phyloP scores from a whole-genome alignment of 2,888 invertebrate genomes.

The Amphipyra berbera region DNA sequence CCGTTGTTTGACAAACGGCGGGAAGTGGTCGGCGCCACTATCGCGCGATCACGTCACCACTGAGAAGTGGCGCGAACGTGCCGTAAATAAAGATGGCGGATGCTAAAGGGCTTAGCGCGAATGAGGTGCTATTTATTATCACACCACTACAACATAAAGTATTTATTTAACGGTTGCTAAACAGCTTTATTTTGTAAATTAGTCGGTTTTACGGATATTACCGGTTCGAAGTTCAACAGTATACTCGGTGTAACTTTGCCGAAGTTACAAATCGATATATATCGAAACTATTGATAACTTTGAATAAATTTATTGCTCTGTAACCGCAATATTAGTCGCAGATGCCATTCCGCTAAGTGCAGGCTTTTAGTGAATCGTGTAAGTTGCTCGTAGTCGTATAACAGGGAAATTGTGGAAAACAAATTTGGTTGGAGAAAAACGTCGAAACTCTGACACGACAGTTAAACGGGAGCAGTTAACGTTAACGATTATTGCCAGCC shows the following conservation, averaged over 20 bases:
- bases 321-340: conserved; percentile 27
- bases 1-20: conserved; percentile 83
- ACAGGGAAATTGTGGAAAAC: conserved; percentile 67
- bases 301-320: conserved; percentile 6
- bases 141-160: conserved; percentile 59
- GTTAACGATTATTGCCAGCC: conserved; percentile 81
- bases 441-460: conserved; percentile 65
- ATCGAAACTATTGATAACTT: conserved; percentile 14
- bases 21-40: conserved; percentile 77
- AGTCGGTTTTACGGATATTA: conserved; percentile 26
- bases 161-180: conserved; percentile 56
- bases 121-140: conserved; percentile 62
- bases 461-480: conserved; percentile 76
- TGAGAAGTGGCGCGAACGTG: conserved; percentile 81
- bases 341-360: conserved; percentile 17
- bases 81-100: conserved; percentile 83
- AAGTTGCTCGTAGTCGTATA: conserved; percentile 22
- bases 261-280: background rate
- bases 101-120: conserved; percentile 71
- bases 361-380: conserved; percentile 27
- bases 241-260: background rate
- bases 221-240: conserved; percentile 14
- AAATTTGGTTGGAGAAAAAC: conserved; percentile 69
- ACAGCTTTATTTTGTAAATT: conserved; percentile 55
- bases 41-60: conserved; percentile 69